Evolutionary conservation across 1,140 invertebrate genomes (phyloP).

Genomic region (Semibalanus balanoides): DNA sequence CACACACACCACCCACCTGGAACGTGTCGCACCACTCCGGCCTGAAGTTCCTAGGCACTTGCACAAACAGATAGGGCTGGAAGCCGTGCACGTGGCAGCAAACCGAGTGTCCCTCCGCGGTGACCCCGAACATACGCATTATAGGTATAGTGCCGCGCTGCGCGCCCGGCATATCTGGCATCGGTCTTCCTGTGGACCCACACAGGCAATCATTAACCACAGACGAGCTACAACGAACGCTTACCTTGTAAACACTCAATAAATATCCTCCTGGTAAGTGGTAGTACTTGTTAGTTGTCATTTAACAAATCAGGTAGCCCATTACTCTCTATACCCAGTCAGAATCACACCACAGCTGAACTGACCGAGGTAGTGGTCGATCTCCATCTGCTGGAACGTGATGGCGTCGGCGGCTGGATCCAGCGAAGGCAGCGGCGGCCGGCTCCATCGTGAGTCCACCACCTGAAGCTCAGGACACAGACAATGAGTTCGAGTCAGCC

Average conservation of each 20-base stretch:
- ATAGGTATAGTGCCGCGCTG: conserved; percentile 61
- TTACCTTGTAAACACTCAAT: too few species aligned
- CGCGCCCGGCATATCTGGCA: conserved; percentile 71
- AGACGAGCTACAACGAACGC: too few species aligned
- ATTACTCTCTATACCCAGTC: too few species aligned
- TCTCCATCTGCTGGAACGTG: conserved; percentile 78
- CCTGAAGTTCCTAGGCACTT: conserved; percentile 59
- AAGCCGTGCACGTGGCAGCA: conserved; percentile 96
- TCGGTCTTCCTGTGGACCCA: conserved; percentile 37
- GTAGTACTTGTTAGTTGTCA: too few species aligned
- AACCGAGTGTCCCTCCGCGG: conserved; percentile 80
- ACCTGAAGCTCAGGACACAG: not conserved
- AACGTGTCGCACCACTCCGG: conserved; percentile 51
- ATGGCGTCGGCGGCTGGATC: conserved; percentile 50
- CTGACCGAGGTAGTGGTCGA: conserved; percentile 75
- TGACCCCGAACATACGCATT: conserved; percentile 91
- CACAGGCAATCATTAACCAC: too few species aligned
- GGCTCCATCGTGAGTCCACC: conserved; percentile 33
- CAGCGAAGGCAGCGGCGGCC: conserved; percentile 50
- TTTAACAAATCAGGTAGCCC: too few species aligned
- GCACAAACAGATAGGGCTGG: conserved; percentile 87
- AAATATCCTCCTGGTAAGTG: too few species aligned
- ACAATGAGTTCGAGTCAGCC: too few species aligned
- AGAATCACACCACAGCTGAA: not conserved
- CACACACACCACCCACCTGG: conserved; percentile 48